These are phyloP conservation scores for Poeciliopsis prolifica DNA, from an alignment of 2,113 vertebrate genomes.

Conservation along the genomic window DNA sequence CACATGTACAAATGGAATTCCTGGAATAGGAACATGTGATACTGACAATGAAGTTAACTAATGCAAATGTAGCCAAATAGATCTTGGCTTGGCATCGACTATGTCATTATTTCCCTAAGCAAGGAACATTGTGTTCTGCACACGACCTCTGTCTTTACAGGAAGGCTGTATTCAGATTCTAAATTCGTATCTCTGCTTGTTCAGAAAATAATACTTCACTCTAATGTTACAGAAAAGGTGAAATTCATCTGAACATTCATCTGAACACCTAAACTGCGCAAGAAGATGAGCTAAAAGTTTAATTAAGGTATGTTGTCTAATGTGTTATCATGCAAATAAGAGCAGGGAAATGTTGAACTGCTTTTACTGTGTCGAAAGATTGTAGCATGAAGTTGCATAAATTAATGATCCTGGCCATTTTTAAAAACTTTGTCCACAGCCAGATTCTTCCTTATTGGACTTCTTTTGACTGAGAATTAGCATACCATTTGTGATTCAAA, in stretches of 20 bases:
- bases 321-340: too few species aligned
- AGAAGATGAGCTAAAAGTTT: too few species aligned
- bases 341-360: too few species aligned
- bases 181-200: too few species aligned
- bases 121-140: neutral
- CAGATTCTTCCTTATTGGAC: neutral
- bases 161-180: conserved; percentile 1
- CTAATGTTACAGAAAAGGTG: too few species aligned
- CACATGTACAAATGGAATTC: conserved; percentile 2
- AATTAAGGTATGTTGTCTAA: too few species aligned
- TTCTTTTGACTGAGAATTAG: neutral
- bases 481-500: neutral
- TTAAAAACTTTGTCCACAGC: neutral
- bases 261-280: too few species aligned
- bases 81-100: neutral
- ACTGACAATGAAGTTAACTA: conserved; percentile 32
- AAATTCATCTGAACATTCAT: too few species aligned
- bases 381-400: too few species aligned
- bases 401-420: too few species aligned
- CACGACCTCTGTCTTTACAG: neutral
- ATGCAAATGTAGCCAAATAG: conserved; percentile 19
- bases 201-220: too few species aligned
- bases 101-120: conserved; percentile 43
- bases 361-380: too few species aligned
- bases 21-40: conserved; percentile 27